Evolutionary conservation across 2,888 invertebrate genomes (phyloP).

Genomic region (Volucella inanis): DNA sequence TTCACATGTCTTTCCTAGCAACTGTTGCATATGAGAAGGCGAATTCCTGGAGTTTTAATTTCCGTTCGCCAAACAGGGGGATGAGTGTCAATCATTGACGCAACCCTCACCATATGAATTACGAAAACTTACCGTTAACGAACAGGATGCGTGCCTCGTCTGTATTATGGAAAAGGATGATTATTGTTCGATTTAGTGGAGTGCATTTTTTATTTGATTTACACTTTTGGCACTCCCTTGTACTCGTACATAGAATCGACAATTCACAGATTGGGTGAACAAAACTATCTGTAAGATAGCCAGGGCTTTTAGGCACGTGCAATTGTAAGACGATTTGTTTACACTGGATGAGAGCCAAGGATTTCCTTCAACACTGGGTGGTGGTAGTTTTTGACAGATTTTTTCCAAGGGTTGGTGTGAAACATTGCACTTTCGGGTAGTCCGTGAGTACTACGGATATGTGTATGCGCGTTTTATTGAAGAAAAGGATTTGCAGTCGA

Average conservation of each 20-base stretch:
- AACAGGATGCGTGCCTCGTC: conserved; percentile 56
- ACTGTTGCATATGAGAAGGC: conserved; percentile 68
- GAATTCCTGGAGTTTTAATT: conserved; percentile 73
- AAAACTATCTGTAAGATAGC: conserved; percentile 25
- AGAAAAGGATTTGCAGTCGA: conserved; percentile 72
- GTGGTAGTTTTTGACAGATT: conserved; percentile 7
- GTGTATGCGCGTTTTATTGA: conserved; percentile 70
- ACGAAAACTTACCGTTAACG: conserved; percentile 60
- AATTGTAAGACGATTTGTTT: conserved; percentile 74
- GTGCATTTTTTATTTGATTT: conserved; percentile 70
- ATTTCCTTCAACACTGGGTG: conserved; percentile 56
- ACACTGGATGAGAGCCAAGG: conserved; percentile 73
- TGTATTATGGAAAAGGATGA: conserved; percentile 61
- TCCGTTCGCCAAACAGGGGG: conserved; percentile 56
- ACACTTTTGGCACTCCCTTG: conserved; percentile 47
- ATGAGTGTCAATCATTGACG: conserved; percentile 69
- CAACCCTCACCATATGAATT: conserved; percentile 61
- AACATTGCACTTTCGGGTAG: conserved; percentile 80
- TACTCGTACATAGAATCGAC: background rate
- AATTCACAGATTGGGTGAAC: conserved; percentile 54
- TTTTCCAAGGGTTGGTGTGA: conserved; percentile 79
- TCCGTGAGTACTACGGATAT: too few relatives aligned
- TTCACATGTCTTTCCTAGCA: conserved; percentile 39
- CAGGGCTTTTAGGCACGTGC: conserved; percentile 68
- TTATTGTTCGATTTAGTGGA: conserved; percentile 75